Percentiles rank a stretch among this genome's conserved stretches.
phyloP scores from a whole-genome alignment of 2,888 invertebrate genomes.

The Dolichomitus sp. region DNA sequence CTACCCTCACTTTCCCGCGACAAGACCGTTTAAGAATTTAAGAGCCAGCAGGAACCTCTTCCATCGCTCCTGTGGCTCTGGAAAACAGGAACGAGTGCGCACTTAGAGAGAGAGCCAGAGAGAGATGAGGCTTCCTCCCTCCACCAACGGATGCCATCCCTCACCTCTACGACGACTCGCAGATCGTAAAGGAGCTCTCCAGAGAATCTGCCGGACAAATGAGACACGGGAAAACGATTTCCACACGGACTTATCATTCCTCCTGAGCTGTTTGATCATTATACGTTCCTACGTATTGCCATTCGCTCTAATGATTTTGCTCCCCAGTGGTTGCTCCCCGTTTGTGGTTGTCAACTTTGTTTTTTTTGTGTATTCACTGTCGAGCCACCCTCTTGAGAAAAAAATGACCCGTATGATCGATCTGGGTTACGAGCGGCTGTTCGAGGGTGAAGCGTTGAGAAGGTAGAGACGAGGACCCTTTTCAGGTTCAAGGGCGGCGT shows the following conservation, averaged over 20 bases:
- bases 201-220: conserved; percentile 26
- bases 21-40: conserved; percentile 55
- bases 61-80: conserved; percentile 6
- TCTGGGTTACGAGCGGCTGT: conserved; percentile 25
- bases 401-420: conserved; percentile 14
- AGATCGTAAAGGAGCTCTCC: conserved; percentile 34
- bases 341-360: neutral
- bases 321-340: neutral
- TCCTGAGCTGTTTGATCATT: conserved; percentile 8
- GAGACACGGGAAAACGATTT: conserved; percentile 39
- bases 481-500: conserved; percentile 19
- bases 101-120: no score
- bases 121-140: neutral
- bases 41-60: conserved; percentile 14
- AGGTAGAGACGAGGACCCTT: conserved; percentile 14
- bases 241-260: conserved; percentile 21
- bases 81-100: conserved; percentile 17
- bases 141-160: neutral
- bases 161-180: conserved; percentile 6
- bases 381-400: neutral
- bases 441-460: conserved; percentile 17
- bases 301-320: conserved; percentile 21
- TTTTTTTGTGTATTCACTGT: conserved; percentile 21
- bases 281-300: neutral
- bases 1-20: conserved; percentile 36